These are phyloP conservation scores for Ptyas mucosa DNA, from an alignment of 2,113 vertebrate species.

Conservation along the genomic window DNA sequence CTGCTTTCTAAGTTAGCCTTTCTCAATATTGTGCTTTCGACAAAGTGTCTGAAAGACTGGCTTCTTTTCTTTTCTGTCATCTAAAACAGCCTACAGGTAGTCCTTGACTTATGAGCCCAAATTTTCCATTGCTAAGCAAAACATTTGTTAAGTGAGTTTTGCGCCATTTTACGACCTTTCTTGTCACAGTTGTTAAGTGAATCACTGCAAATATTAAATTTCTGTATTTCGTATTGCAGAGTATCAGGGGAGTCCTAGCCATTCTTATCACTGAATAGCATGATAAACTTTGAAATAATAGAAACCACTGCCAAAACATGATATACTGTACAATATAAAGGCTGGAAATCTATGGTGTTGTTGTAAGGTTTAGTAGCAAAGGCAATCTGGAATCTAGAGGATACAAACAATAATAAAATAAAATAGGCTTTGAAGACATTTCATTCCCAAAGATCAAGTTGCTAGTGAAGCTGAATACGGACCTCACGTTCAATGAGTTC, in stretches of 20 bases:
- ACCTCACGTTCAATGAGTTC: neutral
- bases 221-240: neutral
- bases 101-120: neutral
- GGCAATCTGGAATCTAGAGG: neutral
- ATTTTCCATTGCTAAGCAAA: neutral
- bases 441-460: neutral
- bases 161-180: neutral
- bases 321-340: neutral
- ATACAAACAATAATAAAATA: neutral
- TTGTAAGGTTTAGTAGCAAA: neutral
- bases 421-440: neutral
- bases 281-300: neutral
- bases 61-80: neutral
- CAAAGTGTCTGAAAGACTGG: neutral
- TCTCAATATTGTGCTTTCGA: neutral
- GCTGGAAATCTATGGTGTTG: neutral
- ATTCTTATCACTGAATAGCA: neutral
- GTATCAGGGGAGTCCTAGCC: neutral
- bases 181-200: neutral
- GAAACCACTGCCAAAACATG: neutral
- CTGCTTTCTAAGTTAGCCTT: neutral
- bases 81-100: neutral
- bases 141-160: neutral
- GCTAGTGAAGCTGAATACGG: neutral
- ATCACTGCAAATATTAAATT: neutral